phyloP scores from a whole-genome alignment of 2,797 vertebrate species.

The Mus spretus region DNA sequence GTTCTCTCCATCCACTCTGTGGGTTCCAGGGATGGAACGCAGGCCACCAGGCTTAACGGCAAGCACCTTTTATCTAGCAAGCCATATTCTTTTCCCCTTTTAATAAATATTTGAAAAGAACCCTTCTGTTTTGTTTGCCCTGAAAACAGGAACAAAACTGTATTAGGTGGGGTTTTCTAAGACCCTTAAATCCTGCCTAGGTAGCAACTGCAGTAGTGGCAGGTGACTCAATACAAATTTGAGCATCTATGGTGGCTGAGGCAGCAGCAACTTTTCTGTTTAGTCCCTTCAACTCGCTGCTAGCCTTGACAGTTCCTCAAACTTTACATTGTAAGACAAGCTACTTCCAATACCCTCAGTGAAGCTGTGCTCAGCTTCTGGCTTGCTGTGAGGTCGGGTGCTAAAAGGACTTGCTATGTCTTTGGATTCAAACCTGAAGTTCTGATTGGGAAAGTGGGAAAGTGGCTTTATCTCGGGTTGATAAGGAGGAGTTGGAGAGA shows the following conservation, averaged over 20 bases:
- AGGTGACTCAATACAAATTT: background rate
- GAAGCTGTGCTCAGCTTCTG: background rate
- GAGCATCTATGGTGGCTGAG: no score
- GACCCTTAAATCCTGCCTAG: background rate
- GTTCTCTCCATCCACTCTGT: background rate
- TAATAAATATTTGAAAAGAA: constrained; percentile 8
- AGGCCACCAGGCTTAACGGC: background rate
- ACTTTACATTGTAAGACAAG: background rate
- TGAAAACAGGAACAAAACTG: constrained; percentile 7
- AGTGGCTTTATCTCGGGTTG: background rate
- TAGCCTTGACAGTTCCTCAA: background rate
- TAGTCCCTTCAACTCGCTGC: background rate
- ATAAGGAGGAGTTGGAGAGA: background rate
- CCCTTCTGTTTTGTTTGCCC: background rate
- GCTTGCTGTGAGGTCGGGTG: background rate
- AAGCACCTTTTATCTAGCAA: background rate
- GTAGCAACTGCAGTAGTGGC: no score
- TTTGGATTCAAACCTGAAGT: background rate
- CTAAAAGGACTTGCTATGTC: background rate
- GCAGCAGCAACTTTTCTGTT: background rate
- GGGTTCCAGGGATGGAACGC: background rate
- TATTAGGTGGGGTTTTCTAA: background rate
- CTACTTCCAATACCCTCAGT: background rate
- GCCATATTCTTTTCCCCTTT: background rate
- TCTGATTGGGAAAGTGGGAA: background rate